These are phyloP conservation scores for Oopsacas minuta DNA, from an alignment of 37 sponge, comb jelly and placozoan species.

Conservation along the genomic window DNA sequence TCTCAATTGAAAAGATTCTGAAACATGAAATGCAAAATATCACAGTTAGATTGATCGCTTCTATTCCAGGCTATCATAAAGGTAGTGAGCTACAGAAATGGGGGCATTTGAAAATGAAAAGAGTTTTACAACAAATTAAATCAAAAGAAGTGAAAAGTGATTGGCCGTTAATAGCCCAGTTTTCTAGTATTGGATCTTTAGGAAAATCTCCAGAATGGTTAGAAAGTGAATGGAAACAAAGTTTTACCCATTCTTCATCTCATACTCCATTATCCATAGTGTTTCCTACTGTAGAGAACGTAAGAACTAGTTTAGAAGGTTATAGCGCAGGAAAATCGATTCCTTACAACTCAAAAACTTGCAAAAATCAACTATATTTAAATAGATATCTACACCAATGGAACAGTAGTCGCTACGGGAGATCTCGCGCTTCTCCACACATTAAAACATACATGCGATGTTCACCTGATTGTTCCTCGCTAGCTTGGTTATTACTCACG, in stretches of 20 bases:
- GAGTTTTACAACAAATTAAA: conserved; percentile 33
- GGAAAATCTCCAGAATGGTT: conserved; percentile 62
- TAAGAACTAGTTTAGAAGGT: conserved; percentile 66
- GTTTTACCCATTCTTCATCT: neutral
- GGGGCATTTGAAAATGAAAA: conserved; percentile 74
- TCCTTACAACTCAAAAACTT: conserved; percentile 54
- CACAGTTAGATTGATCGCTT: conserved; percentile 61
- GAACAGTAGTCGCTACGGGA: conserved; percentile 49
- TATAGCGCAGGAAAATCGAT: conserved; percentile 79
- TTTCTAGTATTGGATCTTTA: conserved; percentile 79
- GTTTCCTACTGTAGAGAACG: conserved; percentile 78
- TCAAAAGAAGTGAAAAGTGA: conserved; percentile 4
- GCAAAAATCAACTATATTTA: conserved; percentile 65
- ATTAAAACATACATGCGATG: conserved; percentile 82
- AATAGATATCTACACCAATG: conserved; percentile 46
- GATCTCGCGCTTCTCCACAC: conserved; percentile 76
- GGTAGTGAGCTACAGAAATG: conserved; percentile 45
- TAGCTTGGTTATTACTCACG: conserved; percentile 82
- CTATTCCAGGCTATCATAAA: conserved; percentile 71
- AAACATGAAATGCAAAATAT: neutral
- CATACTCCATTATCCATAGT: conserved; percentile 27
- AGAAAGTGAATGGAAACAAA: conserved; percentile 41
- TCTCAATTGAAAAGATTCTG: neutral
- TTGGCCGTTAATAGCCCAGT: conserved; percentile 81
- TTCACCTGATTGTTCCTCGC: conserved; percentile 43